phyloP scores from a whole-genome alignment of 2,797 vertebrate species.

The Hoplostethus atlanticus region DNA sequence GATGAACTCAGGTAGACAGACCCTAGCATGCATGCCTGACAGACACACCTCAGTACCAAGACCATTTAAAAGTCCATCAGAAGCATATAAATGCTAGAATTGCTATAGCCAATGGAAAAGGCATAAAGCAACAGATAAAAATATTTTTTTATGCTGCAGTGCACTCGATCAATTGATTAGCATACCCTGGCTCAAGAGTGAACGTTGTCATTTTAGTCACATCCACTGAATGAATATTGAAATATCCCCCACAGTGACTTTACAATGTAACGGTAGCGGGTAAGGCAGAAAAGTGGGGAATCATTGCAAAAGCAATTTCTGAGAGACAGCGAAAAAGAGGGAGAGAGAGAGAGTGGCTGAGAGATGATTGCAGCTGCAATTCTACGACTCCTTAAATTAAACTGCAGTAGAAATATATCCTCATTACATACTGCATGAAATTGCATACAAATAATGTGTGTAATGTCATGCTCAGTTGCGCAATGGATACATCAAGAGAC shows the following conservation, averaged over 20 bases:
- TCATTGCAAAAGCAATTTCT: constrained; percentile 63
- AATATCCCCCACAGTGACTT: constrained; percentile 57
- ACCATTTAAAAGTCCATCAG: constrained; percentile 2
- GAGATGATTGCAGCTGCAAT: constrained; percentile 65
- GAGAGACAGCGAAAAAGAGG: constrained; percentile 32
- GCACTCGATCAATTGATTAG: constrained; percentile 47
- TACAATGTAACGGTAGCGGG: constrained; percentile 50
- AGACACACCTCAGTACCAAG: constrained; percentile 5
- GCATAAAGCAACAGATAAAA: constrained; percentile 18
- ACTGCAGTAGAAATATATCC: constrained; percentile 66
- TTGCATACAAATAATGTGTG: constrained; percentile 72
- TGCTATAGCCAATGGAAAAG: constrained; percentile 10
- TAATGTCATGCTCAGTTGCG: constrained; percentile 73
- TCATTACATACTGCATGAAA: constrained; percentile 66
- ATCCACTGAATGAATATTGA: constrained; percentile 61
- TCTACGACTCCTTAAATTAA: constrained; percentile 62
- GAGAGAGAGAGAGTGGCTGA: constrained; percentile 38
- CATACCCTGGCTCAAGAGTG: constrained; percentile 36
- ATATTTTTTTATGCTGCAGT: constrained; percentile 22
- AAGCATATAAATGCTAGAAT: constrained; percentile 14
- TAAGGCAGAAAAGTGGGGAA: constrained; percentile 38
- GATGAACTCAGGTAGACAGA: neutral
- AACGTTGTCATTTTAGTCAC: constrained; percentile 51
- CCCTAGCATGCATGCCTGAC: neutral
- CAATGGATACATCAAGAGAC: constrained; percentile 69